Conservation (phyloP, 2,888 invertebrate genomes). For the Lissocephala sabroskyi region DNA sequence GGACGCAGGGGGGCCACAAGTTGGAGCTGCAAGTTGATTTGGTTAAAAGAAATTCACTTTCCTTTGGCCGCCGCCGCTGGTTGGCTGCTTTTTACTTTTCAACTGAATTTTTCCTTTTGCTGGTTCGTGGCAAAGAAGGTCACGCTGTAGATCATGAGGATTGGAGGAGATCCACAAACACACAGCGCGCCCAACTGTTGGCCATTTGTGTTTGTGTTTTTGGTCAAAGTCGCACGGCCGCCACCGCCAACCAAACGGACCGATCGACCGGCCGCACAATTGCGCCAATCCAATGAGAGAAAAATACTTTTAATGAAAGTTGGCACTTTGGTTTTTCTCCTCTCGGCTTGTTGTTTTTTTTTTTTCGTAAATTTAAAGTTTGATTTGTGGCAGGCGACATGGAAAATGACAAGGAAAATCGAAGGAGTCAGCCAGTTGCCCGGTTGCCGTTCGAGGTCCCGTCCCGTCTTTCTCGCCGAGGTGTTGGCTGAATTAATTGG, state of each 20-base stretch:
- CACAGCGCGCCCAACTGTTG: too few species aligned
- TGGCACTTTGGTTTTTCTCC: constrained; percentile 59
- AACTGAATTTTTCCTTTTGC: constrained; percentile 3
- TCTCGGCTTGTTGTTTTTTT: constrained; percentile 13
- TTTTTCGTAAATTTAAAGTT: constrained; percentile 23
- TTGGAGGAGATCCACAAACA: too few species aligned
- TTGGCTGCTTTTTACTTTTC: constrained; percentile 12
- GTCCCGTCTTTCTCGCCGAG: too few species aligned
- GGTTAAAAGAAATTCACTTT: constrained; percentile 66
- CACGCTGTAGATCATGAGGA: constrained; percentile 62
- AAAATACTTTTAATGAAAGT: constrained; percentile 66
- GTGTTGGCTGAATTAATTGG: too few species aligned
- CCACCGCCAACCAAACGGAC: constrained; percentile 30
- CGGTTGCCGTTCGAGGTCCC: too few species aligned
- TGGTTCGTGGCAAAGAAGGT: constrained; percentile 54
- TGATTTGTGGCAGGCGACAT: constrained; percentile 62
- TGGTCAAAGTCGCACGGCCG: constrained; percentile 37
- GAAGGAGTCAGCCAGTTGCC: too few species aligned
- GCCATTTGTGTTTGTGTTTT: constrained; percentile 3
- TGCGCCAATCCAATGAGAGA: constrained; percentile 40
- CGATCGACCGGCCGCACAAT: background rate
- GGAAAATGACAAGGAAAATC: constrained; percentile 52
- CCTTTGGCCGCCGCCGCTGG: constrained; percentile 44
- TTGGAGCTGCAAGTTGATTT: constrained; percentile 48
- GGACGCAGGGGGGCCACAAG: background rate